phyloP scores from a whole-genome alignment of 2,113 vertebrate species.

The Oreochromis spilurus region DNA sequence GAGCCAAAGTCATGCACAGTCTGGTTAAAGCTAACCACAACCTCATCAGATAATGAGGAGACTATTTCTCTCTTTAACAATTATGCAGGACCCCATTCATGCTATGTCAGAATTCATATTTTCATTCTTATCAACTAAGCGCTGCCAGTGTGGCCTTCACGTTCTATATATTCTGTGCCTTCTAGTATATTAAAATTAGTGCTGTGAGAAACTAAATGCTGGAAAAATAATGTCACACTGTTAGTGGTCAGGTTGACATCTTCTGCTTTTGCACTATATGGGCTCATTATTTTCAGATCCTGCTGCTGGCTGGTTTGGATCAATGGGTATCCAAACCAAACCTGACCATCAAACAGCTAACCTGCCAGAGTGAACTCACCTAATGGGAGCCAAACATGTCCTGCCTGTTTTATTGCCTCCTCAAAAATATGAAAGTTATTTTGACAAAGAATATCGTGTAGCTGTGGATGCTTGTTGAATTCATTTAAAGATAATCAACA shows the following conservation, averaged over 20 bases:
- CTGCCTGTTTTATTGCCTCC: neutral
- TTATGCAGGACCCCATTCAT: neutral
- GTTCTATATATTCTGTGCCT: neutral
- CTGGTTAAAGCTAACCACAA: neutral
- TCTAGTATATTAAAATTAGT: neutral
- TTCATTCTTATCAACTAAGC: neutral
- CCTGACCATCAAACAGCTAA: neutral
- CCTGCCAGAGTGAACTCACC: neutral
- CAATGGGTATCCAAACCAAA: neutral
- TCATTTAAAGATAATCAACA: neutral
- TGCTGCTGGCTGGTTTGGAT: constrained; percentile 11
- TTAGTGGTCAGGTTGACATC: neutral
- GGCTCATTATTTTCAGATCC: constrained; percentile 25
- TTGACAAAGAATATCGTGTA: neutral
- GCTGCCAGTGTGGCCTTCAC: neutral
- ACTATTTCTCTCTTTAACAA: neutral
- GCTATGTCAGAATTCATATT: neutral
- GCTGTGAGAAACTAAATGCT: neutral
- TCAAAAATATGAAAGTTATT: neutral
- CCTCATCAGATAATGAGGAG: neutral
- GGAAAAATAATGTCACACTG: neutral
- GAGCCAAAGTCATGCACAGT: constrained; percentile 27
- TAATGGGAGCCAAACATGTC: neutral
- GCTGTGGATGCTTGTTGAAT: neutral
- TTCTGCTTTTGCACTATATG: neutral